Evolutionary conservation across 2,888 invertebrate genomes (phyloP).

Genomic region (Nudaria mundana): DNA sequence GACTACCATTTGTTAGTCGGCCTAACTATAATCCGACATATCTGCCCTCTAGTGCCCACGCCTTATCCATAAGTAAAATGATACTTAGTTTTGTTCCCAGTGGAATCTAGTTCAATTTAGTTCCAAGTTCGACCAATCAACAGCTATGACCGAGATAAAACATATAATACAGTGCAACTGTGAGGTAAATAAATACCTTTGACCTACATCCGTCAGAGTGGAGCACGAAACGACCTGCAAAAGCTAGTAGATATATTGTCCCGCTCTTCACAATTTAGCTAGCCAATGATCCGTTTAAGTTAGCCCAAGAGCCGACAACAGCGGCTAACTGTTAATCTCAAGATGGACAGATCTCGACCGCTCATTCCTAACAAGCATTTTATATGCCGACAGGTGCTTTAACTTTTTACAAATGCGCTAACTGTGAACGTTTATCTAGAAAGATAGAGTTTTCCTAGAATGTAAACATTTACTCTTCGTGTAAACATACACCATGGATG

Average conservation of each 20-base stretch:
- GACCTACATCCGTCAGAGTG: slow-evolving; percentile 60
- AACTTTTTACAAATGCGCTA: slow-evolving; percentile 25
- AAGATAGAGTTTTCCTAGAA: slow-evolving; percentile 5
- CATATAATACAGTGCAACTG: no score
- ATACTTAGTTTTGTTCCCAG: no score
- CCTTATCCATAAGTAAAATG: no score
- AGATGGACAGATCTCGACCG: slow-evolving; percentile 35
- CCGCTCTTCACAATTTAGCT: slow-evolving; percentile 36
- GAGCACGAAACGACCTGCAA: slow-evolving; percentile 47
- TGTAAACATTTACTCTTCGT: background rate
- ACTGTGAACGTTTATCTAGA: slow-evolving; percentile 9
- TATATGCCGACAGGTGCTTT: slow-evolving; percentile 16
- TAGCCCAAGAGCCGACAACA: slow-evolving; percentile 28
- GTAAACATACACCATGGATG: background rate
- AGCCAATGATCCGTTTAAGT: slow-evolving; percentile 36
- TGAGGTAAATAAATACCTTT: slow-evolving; percentile 69
- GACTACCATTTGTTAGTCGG: no score
- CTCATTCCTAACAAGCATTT: slow-evolving; percentile 33
- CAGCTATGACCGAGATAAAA: no score
- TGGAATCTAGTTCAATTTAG: no score
- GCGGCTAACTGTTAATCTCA: slow-evolving; percentile 33
- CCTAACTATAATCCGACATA: no score
- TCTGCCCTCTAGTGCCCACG: no score
- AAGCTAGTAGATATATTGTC: slow-evolving; percentile 31
- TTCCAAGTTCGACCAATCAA: no score